Evolutionary conservation across 2,797 vertebrate species (phyloP).

Genomic region (Gambelia wislizenii): DNA sequence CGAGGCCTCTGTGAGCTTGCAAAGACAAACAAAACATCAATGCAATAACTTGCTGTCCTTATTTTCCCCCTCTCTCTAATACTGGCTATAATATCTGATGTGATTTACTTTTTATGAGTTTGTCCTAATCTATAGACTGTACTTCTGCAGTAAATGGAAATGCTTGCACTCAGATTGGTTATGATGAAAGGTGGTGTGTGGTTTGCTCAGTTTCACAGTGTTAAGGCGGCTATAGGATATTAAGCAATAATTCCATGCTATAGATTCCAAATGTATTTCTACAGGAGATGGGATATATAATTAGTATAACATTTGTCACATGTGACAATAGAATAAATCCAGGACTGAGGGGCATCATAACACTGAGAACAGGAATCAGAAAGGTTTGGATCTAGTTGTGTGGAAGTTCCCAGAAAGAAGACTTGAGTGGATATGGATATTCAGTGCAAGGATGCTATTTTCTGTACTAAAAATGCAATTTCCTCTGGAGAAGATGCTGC

Average conservation of each 20-base stretch:
- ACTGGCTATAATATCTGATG: constrained; percentile 26
- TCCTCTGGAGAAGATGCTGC: no score
- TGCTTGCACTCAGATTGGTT: not conserved
- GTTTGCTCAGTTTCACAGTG: constrained; percentile 31
- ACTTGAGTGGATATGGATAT: not conserved
- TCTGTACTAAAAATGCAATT: no score
- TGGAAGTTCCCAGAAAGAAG: not conserved
- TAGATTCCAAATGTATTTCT: constrained; percentile 45
- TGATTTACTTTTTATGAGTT: constrained; percentile 51
- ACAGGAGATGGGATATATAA: not conserved
- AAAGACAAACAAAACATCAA: constrained; percentile 34
- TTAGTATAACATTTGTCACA: constrained; percentile 9
- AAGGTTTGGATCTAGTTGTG: not conserved
- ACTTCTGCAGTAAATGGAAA: constrained; percentile 36
- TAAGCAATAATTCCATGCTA: not conserved
- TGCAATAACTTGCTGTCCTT: constrained; percentile 21
- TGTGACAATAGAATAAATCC: constrained; percentile 32
- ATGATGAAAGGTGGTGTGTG: constrained; percentile 34
- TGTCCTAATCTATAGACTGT: not conserved
- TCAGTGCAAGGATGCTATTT: not conserved
- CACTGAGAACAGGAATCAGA: not conserved
- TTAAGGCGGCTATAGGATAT: constrained; percentile 10
- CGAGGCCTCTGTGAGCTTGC: not conserved
- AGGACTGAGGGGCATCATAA: not conserved
- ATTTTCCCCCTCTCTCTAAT: not conserved